These are phyloP conservation scores for Nansenia antarctica DNA, from an alignment of 2,113 vertebrate genomes.

Conservation along the genomic window DNA sequence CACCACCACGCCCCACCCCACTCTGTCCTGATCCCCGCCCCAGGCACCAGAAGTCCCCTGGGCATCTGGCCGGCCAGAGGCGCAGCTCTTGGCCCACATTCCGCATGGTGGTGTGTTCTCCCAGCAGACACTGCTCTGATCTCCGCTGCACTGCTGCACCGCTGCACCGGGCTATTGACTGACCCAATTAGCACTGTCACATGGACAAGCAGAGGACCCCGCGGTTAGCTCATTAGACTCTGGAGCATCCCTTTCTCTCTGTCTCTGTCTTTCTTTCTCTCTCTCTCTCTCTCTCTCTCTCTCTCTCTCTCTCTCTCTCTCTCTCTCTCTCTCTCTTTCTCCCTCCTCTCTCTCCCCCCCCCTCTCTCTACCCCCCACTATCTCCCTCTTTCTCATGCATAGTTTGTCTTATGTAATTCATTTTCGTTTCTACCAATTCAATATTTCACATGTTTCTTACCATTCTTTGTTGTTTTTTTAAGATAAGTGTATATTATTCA, in stretches of 20 bases:
- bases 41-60: too few species aligned
- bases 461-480: too few species aligned
- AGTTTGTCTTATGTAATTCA: too few species aligned
- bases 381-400: too few species aligned
- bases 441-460: too few species aligned
- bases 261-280: not conserved
- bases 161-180: conserved; percentile 46
- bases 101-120: conserved; percentile 6
- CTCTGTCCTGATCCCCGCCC: too few species aligned
- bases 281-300: not conserved
- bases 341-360: not conserved
- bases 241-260: conserved; percentile 40
- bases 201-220: conserved; percentile 43
- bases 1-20: too few species aligned
- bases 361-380: too few species aligned
- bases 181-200: conserved; percentile 65
- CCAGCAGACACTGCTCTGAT: conserved; percentile 30
- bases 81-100: conserved; percentile 22
- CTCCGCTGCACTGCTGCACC: conserved; percentile 31
- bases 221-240: conserved; percentile 63
- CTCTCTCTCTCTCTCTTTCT: too few species aligned
- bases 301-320: not conserved
- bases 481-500: too few species aligned
- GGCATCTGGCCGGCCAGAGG: too few species aligned
- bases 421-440: too few species aligned